Base-by-base conservation (phyloP, 2,113 vertebrate species). In the Hucho hucho region DNA sequence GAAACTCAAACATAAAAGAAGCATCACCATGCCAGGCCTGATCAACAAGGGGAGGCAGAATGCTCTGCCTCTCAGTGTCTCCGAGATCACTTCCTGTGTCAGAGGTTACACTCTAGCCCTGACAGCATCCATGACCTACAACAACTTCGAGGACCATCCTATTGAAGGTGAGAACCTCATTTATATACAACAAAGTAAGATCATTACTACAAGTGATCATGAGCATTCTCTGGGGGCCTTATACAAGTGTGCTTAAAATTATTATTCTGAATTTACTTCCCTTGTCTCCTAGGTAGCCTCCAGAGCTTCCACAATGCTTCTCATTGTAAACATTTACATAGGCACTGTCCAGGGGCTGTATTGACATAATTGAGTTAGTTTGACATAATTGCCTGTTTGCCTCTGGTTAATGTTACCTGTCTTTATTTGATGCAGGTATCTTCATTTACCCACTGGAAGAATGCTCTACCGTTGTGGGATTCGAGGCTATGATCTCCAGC, bases 381-480 rank as follows among this genome's bases (percentile, higher is more conserved):
- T 61, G 6, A 22, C 58, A 18, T 11, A 53, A 53, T 65, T 64
- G 59, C 4, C n/a, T 61, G 74, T 9, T 32, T 77, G 47, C n/a
- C n/a, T 24, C 16, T 69, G 37, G 24, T 43, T 71, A 11, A 6
- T 64, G 32, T 9, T 24, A 12, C 3, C 69, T 47, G 26, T 66
- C 47, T 68, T 37, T 25, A 32, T 69, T 37, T 79, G 65, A 46
- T 78, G 12, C 84, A 99, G 98, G 96, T 24, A 92, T 99, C 84
- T 98, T 99, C 13, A 94, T 98, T 74, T 99, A 96, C 77, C 97
- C 97, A 0, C 87, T 98, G 91, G 96, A 97, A 1, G 97, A 98
- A 82, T 79, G 89, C 74, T 94, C 94, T 11, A 91, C 95, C 0
- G 94, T 99, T 0, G 94, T 99, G 0, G 97, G 98, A 6, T 99